Base-by-base conservation (phyloP, 2,888 invertebrate genomes). In the Cosmia pyralina region DNA sequence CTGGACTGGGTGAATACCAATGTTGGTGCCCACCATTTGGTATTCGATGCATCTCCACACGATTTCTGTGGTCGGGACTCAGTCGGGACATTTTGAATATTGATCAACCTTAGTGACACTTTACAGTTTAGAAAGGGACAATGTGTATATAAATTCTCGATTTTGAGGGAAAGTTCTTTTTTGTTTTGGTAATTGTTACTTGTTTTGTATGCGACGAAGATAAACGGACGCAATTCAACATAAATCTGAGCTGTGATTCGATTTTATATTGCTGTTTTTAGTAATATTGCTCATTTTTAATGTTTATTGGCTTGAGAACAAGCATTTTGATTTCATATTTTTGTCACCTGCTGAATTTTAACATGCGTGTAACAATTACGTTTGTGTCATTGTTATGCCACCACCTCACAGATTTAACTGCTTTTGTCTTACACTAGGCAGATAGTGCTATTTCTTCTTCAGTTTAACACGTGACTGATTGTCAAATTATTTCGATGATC, bases 31-130 rank as follows among this genome's bases (percentile, higher is more conserved):
- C 50, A 67, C 79, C 84, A 88, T 88, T 95, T 94, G 89, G 94
- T 94, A 95, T 95, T 93, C 95, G 83, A 84, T 79, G 83, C 91
- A 89, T 87, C 89, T 87, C 84, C 89, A 90, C 95, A 95, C 95
- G 95, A 95, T 95, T 94, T 94, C 95, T 94, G 93, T 93, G 91
- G 92, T 91, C 92, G 91, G 90, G 91, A 89, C 93, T 89, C 88
- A 84, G 92, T 88, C 88, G 88, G 89, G 89, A 89, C 93, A 89
- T 92, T 93, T 94, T 92, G 95, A 94, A 96, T 96, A 95, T 94
- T 95, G 94, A 96, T 95, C 91, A 92, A 82, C 79, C 63, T 71
- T 53, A 81, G 78, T 76, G 83, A 75, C 84, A 82, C 77, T 85
- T 75, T 77, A 86, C 77, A 79, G 83, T 83, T 85, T 86, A 86